These are phyloP conservation scores for Garrulus glandarius DNA, from an alignment of 2,797 vertebrate species.

Conservation along the genomic window DNA sequence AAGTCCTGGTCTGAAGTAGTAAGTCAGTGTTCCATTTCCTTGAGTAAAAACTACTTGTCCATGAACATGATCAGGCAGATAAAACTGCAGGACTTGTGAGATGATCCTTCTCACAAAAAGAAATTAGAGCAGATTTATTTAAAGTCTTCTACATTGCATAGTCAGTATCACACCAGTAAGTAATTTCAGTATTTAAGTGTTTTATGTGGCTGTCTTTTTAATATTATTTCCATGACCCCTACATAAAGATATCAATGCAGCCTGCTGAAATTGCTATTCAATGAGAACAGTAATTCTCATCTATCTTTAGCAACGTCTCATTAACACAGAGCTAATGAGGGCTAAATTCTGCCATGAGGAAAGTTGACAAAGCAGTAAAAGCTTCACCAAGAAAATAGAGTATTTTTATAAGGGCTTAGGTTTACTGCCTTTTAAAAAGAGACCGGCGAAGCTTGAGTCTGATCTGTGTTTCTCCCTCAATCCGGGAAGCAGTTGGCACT, in stretches of 20 bases:
- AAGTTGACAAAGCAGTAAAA: neutral
- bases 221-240: neutral
- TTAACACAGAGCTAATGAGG: constrained; percentile 8
- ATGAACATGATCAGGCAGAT: neutral
- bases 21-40: neutral
- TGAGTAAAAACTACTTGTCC: neutral
- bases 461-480: neutral
- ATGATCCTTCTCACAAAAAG: neutral
- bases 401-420: neutral
- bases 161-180: neutral
- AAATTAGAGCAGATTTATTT: neutral
- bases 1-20: neutral
- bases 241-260: neutral
- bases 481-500: neutral
- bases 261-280: neutral
- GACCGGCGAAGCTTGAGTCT: rapidly evolving
- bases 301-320: neutral
- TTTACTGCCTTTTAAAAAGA: neutral
- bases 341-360: neutral
- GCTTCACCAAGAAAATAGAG: neutral
- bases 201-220: neutral
- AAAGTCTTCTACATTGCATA: neutral
- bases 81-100: neutral
- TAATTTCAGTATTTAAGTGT: neutral
- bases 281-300: neutral